Evolutionary conservation across 2,888 invertebrate genomes (phyloP), one percentile per base, ranked within the genome.

Genomic region (Bimastos eiseni): DNA sequence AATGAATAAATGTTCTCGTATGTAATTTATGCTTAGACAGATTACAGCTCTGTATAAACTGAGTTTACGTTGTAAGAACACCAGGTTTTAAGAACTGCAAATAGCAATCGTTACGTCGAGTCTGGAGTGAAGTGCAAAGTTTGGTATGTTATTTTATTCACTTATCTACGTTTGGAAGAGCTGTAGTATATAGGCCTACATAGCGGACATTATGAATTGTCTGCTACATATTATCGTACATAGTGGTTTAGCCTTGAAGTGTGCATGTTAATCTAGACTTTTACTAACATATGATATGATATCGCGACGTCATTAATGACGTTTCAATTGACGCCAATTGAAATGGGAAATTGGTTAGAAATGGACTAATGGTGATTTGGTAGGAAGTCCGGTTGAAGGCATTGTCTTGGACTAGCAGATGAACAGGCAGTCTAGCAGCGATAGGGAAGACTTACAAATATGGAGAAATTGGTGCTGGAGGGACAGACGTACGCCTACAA

Each of bases 161-260:
- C n/a, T 30, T 70, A 70, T 70, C n/a, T 70, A n/a, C n/a, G n/a
- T 70, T 70, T 70, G 70, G 49, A 70, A n/a, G 70, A 70, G 70
- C 30, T 49, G 44, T 44, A 44, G 21, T 11, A 0, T 2, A n/a
- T n/a, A n/a, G 41, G 41, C 41, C 41, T 30, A 70, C 30, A 70
- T 70, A n/a, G 30, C 30, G n/a, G 30, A n/a, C n/a, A n/a, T 5
- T 70, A 17, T n/a, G n/a, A 70, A 70, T 30, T 70, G 30, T 70
- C 49, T n/a, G 4, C n/a, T 49, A 49, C 6, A 41, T 49, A 21
- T 21, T 49, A 49, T 30, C 13, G 55, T 55, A n/a, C n/a, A n/a
- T n/a, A 24, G n/a, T 70, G 3, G 11, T 70, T 70, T 70, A n/a
- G 6, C n/a, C 30, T 70, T 30, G 13, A n/a, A 70, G 70, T 70